A percentile compares a stretch with the other conserved stretches of the same genome.
Evolutionary conservation across 2,113 vertebrate species (phyloP).

Genomic region (Ancistrus triradiatus): DNA sequence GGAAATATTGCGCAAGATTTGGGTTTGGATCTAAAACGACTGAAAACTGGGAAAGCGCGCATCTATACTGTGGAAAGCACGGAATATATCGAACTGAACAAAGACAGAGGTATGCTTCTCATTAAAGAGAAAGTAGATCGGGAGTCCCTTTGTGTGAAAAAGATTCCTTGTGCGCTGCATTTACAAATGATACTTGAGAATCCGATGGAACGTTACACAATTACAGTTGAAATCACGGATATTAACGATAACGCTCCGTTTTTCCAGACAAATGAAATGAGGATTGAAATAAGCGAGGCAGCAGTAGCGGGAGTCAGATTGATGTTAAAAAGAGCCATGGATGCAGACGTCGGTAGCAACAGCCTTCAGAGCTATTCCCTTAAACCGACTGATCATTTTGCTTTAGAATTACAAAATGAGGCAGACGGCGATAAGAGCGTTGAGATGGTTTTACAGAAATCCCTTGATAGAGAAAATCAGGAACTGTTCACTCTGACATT

Average conservation of each 20-base stretch:
- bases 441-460: slow-evolving; percentile 48
- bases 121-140: slow-evolving; percentile 51
- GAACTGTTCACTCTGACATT: slow-evolving; percentile 41
- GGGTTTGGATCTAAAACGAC: slow-evolving; percentile 50
- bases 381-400: slow-evolving; percentile 38
- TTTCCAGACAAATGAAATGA: slow-evolving; percentile 28
- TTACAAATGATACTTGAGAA: slow-evolving; percentile 54
- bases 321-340: slow-evolving; percentile 44
- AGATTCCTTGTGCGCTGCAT: slow-evolving; percentile 18
- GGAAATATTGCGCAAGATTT: slow-evolving; percentile 62
- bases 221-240: slow-evolving; percentile 50
- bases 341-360: slow-evolving; percentile 53
- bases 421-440: slow-evolving; percentile 42
- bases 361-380: slow-evolving; percentile 50
- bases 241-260: slow-evolving; percentile 21
- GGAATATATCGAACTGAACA: slow-evolving; percentile 55
- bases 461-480: slow-evolving; percentile 57
- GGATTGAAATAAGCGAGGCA: slow-evolving; percentile 52
- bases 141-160: slow-evolving; percentile 47
- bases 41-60: slow-evolving; percentile 49
- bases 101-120: slow-evolving; percentile 46
- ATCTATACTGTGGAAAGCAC: slow-evolving; percentile 51
- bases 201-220: slow-evolving; percentile 57
- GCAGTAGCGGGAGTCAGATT: slow-evolving; percentile 50
- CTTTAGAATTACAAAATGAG: slow-evolving; percentile 37